Conservation (phyloP, 2,797 vertebrate genomes). For the Setipinna tenuifilis region DNA sequence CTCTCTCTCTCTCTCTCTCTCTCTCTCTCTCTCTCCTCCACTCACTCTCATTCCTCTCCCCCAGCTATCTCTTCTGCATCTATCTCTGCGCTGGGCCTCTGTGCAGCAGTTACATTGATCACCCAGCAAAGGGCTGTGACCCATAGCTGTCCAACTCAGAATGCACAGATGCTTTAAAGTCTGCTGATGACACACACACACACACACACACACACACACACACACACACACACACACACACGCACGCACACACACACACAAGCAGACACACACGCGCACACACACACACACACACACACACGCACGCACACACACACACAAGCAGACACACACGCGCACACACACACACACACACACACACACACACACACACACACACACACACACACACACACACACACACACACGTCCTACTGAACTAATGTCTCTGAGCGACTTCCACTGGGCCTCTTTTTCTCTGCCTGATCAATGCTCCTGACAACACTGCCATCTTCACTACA, state of each 20-base stretch:
- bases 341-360: too few species aligned
- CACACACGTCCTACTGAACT: neutral
- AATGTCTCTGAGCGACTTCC: neutral
- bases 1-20: too few species aligned
- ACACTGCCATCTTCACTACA: neutral
- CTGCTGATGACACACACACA: neutral
- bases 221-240: neutral
- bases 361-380: neutral
- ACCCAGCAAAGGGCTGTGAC: neutral
- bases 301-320: neutral
- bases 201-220: too few species aligned
- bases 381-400: too few species aligned
- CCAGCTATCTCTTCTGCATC: too few species aligned
- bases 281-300: too few species aligned
- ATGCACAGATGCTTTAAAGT: neutral
- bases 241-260: too few species aligned
- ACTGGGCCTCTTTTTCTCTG: neutral
- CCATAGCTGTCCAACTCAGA: neutral
- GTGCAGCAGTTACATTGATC: neutral
- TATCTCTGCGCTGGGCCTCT: neutral
- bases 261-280: neutral
- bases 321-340: neutral
- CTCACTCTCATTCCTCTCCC: too few species aligned
- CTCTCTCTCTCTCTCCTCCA: too few species aligned
- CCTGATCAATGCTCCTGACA: constrained; percentile 12